Conservation (phyloP, 2,113 vertebrate species). For the Oryzias curvinotus region DNA sequence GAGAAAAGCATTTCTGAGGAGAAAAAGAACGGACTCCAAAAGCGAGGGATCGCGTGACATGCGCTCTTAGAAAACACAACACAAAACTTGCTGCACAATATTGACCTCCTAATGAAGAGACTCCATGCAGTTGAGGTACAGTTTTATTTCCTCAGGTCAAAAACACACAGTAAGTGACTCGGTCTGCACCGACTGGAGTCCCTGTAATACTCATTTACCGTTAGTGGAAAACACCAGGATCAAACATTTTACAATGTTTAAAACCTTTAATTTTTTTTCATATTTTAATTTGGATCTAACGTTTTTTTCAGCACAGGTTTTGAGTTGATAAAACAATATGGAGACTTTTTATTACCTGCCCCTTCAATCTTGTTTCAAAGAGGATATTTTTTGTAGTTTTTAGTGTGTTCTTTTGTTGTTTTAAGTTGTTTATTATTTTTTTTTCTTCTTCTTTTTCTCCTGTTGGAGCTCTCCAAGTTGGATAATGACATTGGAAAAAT, state of each 20-base stretch:
- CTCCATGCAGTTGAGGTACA: conserved; percentile 45
- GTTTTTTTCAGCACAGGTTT: conserved; percentile 28
- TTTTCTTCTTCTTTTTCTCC: conserved; percentile 30
- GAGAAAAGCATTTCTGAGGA: conserved; percentile 27
- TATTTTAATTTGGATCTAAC: conserved; percentile 70
- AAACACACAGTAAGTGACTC: conserved; percentile 12
- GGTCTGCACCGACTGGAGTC: conserved; percentile 16
- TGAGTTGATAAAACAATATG: too few species aligned
- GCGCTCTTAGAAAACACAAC: neutral
- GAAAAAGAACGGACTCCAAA: conserved; percentile 9
- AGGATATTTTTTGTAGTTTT: conserved; percentile 64
- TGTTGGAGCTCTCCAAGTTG: conserved; percentile 45
- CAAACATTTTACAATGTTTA: conserved; percentile 51
- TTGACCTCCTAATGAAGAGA: conserved; percentile 33
- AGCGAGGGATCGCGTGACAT: neutral
- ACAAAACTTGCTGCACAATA: conserved; percentile 31
- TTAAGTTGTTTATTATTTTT: conserved; percentile 56
- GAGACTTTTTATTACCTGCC: conserved; percentile 17
- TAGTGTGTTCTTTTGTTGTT: conserved; percentile 59
- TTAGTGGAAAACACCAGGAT: conserved; percentile 46
- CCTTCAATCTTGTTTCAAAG: conserved; percentile 44
- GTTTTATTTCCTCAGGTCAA: conserved; percentile 36
- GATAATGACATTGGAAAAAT: conserved; percentile 66
- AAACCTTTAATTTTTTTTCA: conserved; percentile 40
- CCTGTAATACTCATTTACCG: conserved; percentile 14